Evolutionary conservation across 2,113 vertebrate species (phyloP), one percentile per base, ranked within the genome.

Genomic region (Clarias gariepinus): DNA sequence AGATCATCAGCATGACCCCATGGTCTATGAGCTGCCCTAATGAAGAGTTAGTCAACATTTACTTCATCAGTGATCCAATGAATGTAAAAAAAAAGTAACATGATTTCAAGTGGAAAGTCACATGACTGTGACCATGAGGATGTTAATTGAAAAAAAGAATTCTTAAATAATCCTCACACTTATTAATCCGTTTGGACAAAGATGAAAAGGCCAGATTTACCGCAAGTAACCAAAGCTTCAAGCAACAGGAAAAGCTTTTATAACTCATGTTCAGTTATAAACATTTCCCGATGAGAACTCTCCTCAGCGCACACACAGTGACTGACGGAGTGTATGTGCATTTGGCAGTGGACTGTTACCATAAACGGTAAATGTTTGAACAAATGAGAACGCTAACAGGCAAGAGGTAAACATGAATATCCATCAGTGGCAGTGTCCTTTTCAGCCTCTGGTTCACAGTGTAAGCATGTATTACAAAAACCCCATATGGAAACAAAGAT

Each of bases 401-500:
- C 41, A 55, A 23, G 53, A 78, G 60, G 77, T 89, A 87, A 89
- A 87, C 86, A 89, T 66, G 64, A 89, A 85, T 82, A 80, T 87
- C 73, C 76, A 85, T 89, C 82, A 85, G 69, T 58, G 73, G 64
- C 30, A 85, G 80, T 60, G 30, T 15, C 30, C 82, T 68, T 47
- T 89, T 68, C 77, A 81, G 79, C 57, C 77, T 85, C 82, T 83
- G 81, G 66, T 23, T 71, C 57, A 80, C 33, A 60, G 13, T 73
- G 33, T 60, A 25, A 88, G 63, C 76, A 85, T 63, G 53, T 85
- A 36, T 71, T 69, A 82, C 58, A 71, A 83, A 6, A 90, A 85
- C 57, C 78, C 74, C 21, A 91, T 92, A 91, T 93, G 87, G 93
- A 93, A 93, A 90, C 90, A 92, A 92, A 90, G 91, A 86, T 88